Evolutionary conservation across 2,888 invertebrate genomes (phyloP).

Genomic region (Apantesis nais): DNA sequence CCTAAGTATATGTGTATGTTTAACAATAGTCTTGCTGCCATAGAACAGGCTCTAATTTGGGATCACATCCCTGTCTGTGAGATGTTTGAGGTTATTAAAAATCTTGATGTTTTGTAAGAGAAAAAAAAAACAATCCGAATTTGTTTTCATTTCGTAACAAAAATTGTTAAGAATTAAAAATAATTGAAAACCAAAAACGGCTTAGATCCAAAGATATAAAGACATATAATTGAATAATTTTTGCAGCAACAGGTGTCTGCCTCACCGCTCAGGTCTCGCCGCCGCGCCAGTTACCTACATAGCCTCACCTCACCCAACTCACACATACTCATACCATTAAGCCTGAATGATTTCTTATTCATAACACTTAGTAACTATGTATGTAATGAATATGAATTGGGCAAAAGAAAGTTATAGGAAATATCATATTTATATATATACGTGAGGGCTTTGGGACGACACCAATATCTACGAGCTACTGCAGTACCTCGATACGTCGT

Average conservation of each 20-base stretch:
- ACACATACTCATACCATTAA: background rate
- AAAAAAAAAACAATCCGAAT: no score
- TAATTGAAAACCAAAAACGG: background rate
- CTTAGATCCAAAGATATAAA: background rate
- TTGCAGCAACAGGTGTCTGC: conserved; percentile 11
- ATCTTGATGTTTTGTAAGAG: no score
- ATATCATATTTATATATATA: no score
- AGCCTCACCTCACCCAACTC: background rate
- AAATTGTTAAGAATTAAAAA: background rate
- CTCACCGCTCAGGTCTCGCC: conserved; percentile 1
- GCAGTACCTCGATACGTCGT: no score
- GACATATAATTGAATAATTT: conserved; percentile 8
- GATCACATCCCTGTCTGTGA: no score
- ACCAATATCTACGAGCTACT: no score
- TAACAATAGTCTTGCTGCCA: no score
- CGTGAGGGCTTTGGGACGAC: no score
- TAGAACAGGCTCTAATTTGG: no score
- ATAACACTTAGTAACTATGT: background rate
- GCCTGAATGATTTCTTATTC: background rate
- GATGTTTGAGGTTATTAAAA: no score
- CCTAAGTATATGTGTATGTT: no score
- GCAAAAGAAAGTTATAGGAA: background rate
- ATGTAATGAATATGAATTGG: background rate
- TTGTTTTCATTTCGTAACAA: background rate
- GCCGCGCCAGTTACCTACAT: background rate